Conservation (phyloP, 2,113 vertebrate genomes). For the Fregata magnificens region DNA sequence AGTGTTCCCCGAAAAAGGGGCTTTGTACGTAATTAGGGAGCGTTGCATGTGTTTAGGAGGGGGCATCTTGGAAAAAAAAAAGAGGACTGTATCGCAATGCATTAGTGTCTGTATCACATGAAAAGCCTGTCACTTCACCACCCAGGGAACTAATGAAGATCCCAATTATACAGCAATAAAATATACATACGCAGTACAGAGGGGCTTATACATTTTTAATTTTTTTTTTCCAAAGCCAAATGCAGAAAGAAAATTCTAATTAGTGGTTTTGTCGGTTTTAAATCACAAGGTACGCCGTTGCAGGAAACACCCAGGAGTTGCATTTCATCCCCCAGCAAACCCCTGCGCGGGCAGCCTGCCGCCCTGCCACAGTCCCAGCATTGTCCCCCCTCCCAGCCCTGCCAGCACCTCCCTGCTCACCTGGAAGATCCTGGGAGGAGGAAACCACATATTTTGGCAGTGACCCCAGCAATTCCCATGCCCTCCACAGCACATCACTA, state of each 20-base stretch:
- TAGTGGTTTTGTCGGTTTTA: constrained; percentile 54
- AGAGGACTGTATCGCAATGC: not conserved
- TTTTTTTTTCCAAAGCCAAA: constrained; percentile 64
- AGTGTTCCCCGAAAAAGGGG: constrained; percentile 14
- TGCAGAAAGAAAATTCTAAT: constrained; percentile 68
- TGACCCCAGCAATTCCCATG: not conserved
- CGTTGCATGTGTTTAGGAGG: constrained; percentile 7
- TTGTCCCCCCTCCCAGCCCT: not conserved
- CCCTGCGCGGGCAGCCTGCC: accelerated
- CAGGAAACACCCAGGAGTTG: not conserved
- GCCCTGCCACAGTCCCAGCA: not conserved
- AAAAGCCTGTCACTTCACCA: constrained; percentile 55
- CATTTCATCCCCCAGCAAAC: not conserved
- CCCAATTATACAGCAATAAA: constrained; percentile 77
- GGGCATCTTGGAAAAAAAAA: not conserved
- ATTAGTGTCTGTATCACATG: constrained; percentile 61
- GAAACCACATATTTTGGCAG: not conserved
- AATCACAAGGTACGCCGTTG: constrained; percentile 7
- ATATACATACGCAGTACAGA: constrained; percentile 72
- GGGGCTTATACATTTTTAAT: constrained; percentile 79
- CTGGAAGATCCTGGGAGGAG: not conserved
- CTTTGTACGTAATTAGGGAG: constrained; percentile 48
- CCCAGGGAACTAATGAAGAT: constrained; percentile 69
- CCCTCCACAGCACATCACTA: not conserved
- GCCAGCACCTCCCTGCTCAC: not conserved